Base-by-base conservation (phyloP, 2,113 vertebrate genomes). In the Ctenomys sociabilis region DNA sequence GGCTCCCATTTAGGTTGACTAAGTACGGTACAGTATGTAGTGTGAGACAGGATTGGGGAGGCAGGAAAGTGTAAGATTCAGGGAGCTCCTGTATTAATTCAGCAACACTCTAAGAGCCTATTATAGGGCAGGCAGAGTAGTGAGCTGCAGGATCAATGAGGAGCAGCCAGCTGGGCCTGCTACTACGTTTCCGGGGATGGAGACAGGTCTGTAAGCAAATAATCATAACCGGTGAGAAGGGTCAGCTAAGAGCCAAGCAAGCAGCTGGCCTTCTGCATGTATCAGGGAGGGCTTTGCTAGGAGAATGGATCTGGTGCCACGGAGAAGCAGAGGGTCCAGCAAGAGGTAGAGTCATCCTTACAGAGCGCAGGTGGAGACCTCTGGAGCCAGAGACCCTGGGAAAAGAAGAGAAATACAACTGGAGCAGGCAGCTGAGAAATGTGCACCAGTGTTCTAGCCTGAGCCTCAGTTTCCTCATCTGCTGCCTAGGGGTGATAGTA, bases 11-110 rank as follows among this genome's bases (percentile, higher is more conserved):
- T 90, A 22, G 19, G 30, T 93, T 95, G 95, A 94, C 96, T 96
- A 70, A 93, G 84, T 85, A 80, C 94, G 92, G 92, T 94, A 37
- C 89, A 93, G n/a, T 90, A 77, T 90, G 94, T 90, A 80, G 96
- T 97, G 97, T 91, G 95, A 96, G 97, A 96, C 95, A 35, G 73
- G 61, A 68, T 5, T 92, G 91, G 89, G 94, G 93, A 90, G 91
- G 82, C 80, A 14, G n/a, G 64, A n/a, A 83, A 59, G 86, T 82
- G 83, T 91, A 73, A 93, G 86, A 87, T 87, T 73, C 61, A 49
- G 84, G 80, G 75, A 95, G 70, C 57, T 77, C 54, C 28, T 68
- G 93, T 85, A 43, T 87, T 59, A 59, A 93, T 91, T 90, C 95
- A 96, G 96, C 45, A 82, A 84, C 87, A 89, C 63, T 81, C 87